phyloP scores from a whole-genome alignment of 2,797 vertebrate genomes.

The Dipus sagitta region DNA sequence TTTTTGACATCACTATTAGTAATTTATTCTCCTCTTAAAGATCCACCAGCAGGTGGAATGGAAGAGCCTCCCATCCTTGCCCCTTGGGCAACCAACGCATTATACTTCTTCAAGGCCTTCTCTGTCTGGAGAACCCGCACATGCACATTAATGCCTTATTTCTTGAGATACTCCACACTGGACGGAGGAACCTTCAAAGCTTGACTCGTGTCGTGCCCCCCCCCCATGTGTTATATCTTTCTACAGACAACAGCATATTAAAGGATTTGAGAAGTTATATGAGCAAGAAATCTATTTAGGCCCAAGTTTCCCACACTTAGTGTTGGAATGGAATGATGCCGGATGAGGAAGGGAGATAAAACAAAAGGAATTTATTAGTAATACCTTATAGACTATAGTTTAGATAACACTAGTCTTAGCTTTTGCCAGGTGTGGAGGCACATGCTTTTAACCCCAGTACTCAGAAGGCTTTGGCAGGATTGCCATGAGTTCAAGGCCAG shows the following conservation, averaged over 20 bases:
- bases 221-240: not conserved
- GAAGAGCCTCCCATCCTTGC: constrained; percentile 95
- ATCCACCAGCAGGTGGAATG: constrained; percentile 95
- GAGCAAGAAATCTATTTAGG: constrained; percentile 2
- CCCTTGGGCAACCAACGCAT: constrained; percentile 90
- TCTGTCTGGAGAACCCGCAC: constrained; percentile 93
- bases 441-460: too few relatives aligned
- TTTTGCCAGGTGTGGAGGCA: too few relatives aligned
- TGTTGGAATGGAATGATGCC: constrained; percentile 11
- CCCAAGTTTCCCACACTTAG: constrained; percentile 39
- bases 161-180: constrained; percentile 93
- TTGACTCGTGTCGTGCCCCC: too few relatives aligned
- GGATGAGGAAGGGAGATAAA: not conserved
- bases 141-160: constrained; percentile 90
- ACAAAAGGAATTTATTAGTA: constrained; percentile 48
- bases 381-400: constrained; percentile 43
- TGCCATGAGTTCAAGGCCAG: too few relatives aligned
- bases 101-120: constrained; percentile 94
- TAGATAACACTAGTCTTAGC: constrained; percentile 40
- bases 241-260: not conserved
- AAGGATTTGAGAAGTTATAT: constrained; percentile 7
- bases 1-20: not conserved
- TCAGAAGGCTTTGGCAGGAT: too few relatives aligned
- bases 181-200: constrained; percentile 91
- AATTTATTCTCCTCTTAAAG: constrained; percentile 60